A percentile compares a stretch with the other conserved stretches of the same genome.
Evolutionary conservation across 2,113 vertebrate species (phyloP).

Genomic region (Connochaetes taurinus): DNA sequence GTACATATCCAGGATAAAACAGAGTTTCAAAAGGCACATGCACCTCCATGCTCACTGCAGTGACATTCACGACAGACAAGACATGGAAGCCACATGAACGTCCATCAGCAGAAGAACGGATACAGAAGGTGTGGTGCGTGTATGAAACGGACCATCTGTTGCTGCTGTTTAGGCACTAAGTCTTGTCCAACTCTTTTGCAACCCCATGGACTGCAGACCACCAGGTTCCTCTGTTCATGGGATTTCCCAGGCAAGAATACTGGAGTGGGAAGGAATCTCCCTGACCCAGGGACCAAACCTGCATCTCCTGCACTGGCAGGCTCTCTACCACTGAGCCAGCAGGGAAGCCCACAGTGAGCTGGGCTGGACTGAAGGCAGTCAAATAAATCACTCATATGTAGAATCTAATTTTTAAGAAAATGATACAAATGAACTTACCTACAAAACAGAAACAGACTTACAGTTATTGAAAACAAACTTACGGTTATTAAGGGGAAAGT

Average conservation of each 20-base stretch:
- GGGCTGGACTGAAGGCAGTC: neutral
- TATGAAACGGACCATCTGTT: rapidly evolving
- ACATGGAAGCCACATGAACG: neutral
- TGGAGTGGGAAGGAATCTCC: neutral
- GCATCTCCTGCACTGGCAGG: neutral
- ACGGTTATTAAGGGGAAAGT: neutral
- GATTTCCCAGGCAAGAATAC: neutral
- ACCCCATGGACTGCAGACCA: neutral
- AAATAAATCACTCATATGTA: neutral
- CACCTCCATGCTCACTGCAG: neutral
- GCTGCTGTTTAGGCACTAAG: neutral
- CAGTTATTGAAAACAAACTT: neutral
- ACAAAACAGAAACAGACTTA: neutral
- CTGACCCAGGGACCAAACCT: neutral
- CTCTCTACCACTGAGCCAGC: neutral
- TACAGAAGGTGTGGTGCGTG: rapidly evolving
- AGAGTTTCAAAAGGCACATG: neutral
- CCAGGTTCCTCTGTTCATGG: neutral
- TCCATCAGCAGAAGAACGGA: neutral
- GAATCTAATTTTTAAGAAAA: neutral
- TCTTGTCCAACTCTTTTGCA: neutral
- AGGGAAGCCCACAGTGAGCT: neutral
- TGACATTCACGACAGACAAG: neutral
- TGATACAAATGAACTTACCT: neutral
- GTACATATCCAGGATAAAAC: neutral